Conservation (phyloP, 1,140 invertebrate genomes). For the Diprion similis region DNA sequence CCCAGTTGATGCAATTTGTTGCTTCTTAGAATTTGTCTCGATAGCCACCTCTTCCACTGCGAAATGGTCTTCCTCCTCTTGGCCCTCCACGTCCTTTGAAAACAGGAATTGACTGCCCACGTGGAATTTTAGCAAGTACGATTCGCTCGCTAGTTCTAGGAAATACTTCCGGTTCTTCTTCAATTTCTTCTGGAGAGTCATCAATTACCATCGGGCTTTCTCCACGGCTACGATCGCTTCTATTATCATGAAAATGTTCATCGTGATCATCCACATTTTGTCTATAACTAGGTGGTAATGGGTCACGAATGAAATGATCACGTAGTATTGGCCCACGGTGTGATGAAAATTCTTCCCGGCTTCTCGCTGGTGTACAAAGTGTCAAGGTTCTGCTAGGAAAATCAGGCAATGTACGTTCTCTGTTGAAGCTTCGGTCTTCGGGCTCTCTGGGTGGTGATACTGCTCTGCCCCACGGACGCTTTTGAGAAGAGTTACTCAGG, state of each 20-base stretch:
- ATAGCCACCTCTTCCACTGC: conserved; percentile 33
- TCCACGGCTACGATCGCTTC: conserved; percentile 42
- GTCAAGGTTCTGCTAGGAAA: conserved; percentile 30
- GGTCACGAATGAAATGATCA: conserved; percentile 33
- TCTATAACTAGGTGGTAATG: conserved; percentile 36
- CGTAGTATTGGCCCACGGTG: conserved; percentile 27
- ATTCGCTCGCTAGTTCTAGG: conserved; percentile 37
- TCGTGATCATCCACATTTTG: conserved; percentile 34
- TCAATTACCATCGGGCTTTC: conserved; percentile 45
- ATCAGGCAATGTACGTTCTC: conserved; percentile 23
- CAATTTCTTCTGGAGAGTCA: conserved; percentile 42
- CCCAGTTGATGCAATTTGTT: no score
- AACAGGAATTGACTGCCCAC: conserved; percentile 20
- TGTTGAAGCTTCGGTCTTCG: conserved; percentile 32
- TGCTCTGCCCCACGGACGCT: conserved; percentile 35
- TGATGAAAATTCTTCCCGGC: conserved; percentile 32
- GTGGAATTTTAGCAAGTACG: conserved; percentile 27
- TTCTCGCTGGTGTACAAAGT: conserved; percentile 32
- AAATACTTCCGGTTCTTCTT: conserved; percentile 31
- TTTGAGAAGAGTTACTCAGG: conserved; percentile 47
- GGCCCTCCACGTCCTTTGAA: conserved; percentile 31
- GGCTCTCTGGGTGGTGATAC: conserved; percentile 28
- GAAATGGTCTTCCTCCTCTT: conserved; percentile 38
- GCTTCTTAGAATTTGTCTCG: conserved; percentile 40
- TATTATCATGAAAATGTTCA: conserved; percentile 38